Evolutionary conservation across 2,113 vertebrate species (phyloP).

Genomic region (Myotis davidii): DNA sequence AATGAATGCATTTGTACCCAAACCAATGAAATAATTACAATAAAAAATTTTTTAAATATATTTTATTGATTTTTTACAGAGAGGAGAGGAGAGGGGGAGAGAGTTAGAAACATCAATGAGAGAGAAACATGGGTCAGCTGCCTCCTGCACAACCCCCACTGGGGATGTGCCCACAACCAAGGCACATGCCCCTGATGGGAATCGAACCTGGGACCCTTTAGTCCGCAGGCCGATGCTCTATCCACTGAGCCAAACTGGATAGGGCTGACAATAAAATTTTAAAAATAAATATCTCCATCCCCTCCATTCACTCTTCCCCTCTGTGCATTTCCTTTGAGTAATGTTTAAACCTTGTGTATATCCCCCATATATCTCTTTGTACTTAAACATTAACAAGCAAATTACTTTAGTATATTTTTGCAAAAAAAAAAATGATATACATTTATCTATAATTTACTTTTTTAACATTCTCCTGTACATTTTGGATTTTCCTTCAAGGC

Average conservation of each 20-base stretch:
- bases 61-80: too few species aligned
- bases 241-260: too few species aligned
- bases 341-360: not conserved
- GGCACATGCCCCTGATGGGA: too few species aligned
- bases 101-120: too few species aligned
- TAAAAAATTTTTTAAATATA: not conserved
- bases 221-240: too few species aligned
- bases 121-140: too few species aligned
- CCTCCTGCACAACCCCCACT: too few species aligned
- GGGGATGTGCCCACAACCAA: too few species aligned
- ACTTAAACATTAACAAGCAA: not conserved
- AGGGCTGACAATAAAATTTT: not conserved
- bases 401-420: constrained; percentile 1
- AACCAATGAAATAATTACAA: not conserved
- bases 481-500: constrained; percentile 16
- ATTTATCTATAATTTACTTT: constrained; percentile 27
- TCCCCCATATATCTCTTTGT: not conserved
- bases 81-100: too few species aligned
- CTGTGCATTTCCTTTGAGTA: constrained; percentile 31
- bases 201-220: too few species aligned
- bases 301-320: not conserved
- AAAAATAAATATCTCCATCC: not conserved
- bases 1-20: not conserved
- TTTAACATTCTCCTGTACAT: constrained; percentile 20
- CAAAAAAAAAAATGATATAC: not conserved